phyloP scores from a whole-genome alignment of 2,888 invertebrate species.

The Sarcophaga subvicina region DNA sequence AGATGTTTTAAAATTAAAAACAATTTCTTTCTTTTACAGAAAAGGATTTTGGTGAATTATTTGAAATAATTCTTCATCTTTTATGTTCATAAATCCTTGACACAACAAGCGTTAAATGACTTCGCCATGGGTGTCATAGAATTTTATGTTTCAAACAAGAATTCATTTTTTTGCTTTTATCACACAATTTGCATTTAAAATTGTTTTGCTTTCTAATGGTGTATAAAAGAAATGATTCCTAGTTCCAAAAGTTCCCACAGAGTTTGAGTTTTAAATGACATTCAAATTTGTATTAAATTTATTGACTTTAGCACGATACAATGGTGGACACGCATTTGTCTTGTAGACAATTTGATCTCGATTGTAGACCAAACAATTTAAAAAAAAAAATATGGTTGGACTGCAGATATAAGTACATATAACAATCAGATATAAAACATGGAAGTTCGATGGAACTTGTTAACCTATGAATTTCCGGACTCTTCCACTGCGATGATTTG shows the following conservation, averaged over 20 bases:
- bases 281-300: slow-evolving; percentile 40
- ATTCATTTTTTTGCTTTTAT: not conserved
- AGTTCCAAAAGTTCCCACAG: not conserved
- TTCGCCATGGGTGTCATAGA: slow-evolving; percentile 32
- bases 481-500: too few relatives aligned
- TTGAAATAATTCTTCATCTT: slow-evolving; percentile 8
- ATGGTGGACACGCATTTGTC: too few relatives aligned
- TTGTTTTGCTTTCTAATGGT: slow-evolving; percentile 31
- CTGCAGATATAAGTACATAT: too few relatives aligned
- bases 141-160: not conserved
- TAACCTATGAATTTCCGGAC: too few relatives aligned
- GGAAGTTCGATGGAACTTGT: too few relatives aligned
- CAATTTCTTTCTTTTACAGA: not conserved
- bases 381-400: too few relatives aligned
- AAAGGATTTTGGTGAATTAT: slow-evolving; percentile 49
- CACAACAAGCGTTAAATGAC: slow-evolving; percentile 60
- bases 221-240: slow-evolving; percentile 2
- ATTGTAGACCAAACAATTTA: too few relatives aligned
- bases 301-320: too few relatives aligned
- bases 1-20: slow-evolving; percentile 28
- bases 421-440: too few relatives aligned
- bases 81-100: slow-evolving; percentile 1
- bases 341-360: too few relatives aligned
- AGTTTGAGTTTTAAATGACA: slow-evolving; percentile 24
- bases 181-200: not conserved